These are phyloP conservation scores for Anguilla marmorata DNA, from an alignment of 2,797 vertebrate species.

Conservation along the genomic window DNA sequence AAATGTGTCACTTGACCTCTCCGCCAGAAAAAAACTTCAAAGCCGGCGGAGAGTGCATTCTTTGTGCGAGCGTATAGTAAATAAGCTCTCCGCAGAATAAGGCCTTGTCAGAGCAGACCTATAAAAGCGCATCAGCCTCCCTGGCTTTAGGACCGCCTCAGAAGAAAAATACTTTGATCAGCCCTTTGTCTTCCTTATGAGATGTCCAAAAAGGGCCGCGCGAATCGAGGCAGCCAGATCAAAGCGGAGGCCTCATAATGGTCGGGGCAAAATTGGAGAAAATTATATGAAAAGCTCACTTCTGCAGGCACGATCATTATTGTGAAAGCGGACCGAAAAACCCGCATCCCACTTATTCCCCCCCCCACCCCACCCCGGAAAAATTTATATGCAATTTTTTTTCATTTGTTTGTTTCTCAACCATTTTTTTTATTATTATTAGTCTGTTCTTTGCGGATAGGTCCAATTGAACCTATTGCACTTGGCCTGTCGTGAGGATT, in stretches of 20 bases:
- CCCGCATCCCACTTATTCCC: slow-evolving; percentile 57
- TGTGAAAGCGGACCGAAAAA: slow-evolving; percentile 57
- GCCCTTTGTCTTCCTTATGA: slow-evolving; percentile 75
- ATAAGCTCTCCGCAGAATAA: slow-evolving; percentile 63
- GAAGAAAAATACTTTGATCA: slow-evolving; percentile 81
- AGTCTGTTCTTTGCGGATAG: slow-evolving; percentile 37
- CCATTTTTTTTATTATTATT: slow-evolving; percentile 48
- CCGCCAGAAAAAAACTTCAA: slow-evolving; percentile 56
- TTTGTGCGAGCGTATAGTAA: slow-evolving; percentile 62
- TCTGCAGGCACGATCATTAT: slow-evolving; percentile 8
- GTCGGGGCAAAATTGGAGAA: slow-evolving; percentile 72
- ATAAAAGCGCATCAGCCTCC: slow-evolving; percentile 53
- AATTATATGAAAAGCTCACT: slow-evolving; percentile 58
- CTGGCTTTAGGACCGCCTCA: slow-evolving; percentile 73
- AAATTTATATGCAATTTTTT: slow-evolving; percentile 17
- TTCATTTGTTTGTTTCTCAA: slow-evolving; percentile 45
- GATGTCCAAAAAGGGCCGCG: slow-evolving; percentile 72
- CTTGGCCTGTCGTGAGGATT: not conserved
- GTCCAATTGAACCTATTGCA: not conserved
- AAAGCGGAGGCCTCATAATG: slow-evolving; percentile 80
- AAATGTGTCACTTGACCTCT: slow-evolving; percentile 74
- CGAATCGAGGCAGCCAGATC: slow-evolving; percentile 84
- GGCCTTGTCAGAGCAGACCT: slow-evolving; percentile 54
- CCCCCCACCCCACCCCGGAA: not conserved
- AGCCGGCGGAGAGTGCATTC: slow-evolving; percentile 61